Evolutionary conservation across 2,797 vertebrate species (phyloP), one percentile per base, ranked within the genome.

Genomic region (Gymnoscopelus braueri): DNA sequence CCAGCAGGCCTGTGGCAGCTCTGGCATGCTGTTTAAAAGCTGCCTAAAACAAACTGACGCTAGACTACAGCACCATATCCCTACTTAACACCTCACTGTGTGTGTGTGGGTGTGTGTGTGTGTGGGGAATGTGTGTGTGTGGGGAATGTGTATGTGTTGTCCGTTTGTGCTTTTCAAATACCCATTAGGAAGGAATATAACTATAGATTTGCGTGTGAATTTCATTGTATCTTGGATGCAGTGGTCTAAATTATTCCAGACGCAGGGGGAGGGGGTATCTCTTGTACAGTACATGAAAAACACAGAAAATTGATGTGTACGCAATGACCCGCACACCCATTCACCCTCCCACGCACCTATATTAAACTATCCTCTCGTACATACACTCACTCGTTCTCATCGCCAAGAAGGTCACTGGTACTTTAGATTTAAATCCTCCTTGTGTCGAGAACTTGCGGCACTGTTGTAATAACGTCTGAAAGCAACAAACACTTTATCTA

Each of bases 21-120:
- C 79, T 85, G 88, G 87, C 85, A 90, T 85, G 89, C 81, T 87
- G 89, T 88, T 89, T 83, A 89, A 89, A 91, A 86, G 89, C 88
- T 88, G 89, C 78, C 84, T 84, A 85, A 91, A 89, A 89, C 86
- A 88, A 90, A 88, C 87, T 78, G 81, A 84, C 80, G 79, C 80
- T 81, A 74, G 75, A 88, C 78, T 75, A 74, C 74, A 80, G 75
- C 77, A 71, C 74, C 35, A 7, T 80, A 81, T 82, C 78, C 65
- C 78, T 81, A 74, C 81, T 90, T 83, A 81, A 65, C 83, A 67
- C 75, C 72, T 77, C 32, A 60, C 53, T 67, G 55, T 64, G 63
- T 74, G n/a, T 29, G 24, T 15, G 15, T 51, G 14, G 59, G 48
- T 44, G 52, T 63, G 57, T 47, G n/a, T 53, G 14, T 69, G 9